Base-by-base conservation (phyloP, 1,140 invertebrate genomes). In the Drosophila funebris region DNA sequence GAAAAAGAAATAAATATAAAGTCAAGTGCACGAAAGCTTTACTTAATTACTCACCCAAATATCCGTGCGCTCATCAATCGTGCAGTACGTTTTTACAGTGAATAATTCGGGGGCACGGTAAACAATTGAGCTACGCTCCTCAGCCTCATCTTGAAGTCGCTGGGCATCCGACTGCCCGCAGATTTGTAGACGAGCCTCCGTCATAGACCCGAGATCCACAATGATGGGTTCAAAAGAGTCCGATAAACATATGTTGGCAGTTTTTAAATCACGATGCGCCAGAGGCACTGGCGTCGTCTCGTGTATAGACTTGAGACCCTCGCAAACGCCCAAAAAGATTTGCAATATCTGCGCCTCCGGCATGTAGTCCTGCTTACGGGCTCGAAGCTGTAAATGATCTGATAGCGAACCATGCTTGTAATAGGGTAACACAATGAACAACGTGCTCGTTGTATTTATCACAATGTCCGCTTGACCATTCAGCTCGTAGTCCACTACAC, bases 41-140 rank as follows among this genome's bases (percentile, higher is more conserved):
- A n/a, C 4, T 9, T 4, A 7, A 16, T 31, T 1, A 78, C 73
- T 91, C 92, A 97, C 96, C 97, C 97, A 98, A 81, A 98, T 95
- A 93, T 98, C 97, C 31, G 96, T 96, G 70, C 96, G 92, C 92
- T 97, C 96, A 92, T 97, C 96, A 71, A 98, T 94, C 79, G 94
- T 94, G 85, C 95, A 94, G 81, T 96, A 95, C 63, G 94, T 95
- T 92, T 97, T 95, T 33, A 97, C 96, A 80, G 96, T 96, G 83
- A 98, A 98, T 24, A 98, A 92, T 92, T 98, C 97, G 13, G 97
- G 97, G 14, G 97, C 96, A 85, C 96, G 93, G 83, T 97, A 98
- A 8, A 96, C 95, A 95, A 98, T 97, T 16, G 96, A 96, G 91
- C 96, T 97, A 72, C 96, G 93, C 92, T 97, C 96, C 57, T 95